A percentile compares a stretch with the other conserved stretches of the same genome.
Evolutionary conservation across 2,888 invertebrate species (phyloP).

Genomic region (Drosophila lacicola): DNA sequence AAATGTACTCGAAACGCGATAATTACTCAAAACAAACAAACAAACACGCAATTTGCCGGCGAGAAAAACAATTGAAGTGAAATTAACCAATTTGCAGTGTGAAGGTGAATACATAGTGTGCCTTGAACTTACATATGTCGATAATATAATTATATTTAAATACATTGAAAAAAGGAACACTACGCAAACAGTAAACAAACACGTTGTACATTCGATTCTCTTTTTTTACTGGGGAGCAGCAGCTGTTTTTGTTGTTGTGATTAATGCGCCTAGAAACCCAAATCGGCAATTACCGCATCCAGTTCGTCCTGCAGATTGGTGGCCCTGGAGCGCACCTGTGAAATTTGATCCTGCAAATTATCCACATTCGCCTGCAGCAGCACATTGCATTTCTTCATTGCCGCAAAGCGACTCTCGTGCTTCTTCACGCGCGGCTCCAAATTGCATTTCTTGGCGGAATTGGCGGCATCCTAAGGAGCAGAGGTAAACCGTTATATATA

Average conservation of each 20-base stretch:
- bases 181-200: conserved; percentile 68
- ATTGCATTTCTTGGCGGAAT: conserved; percentile 89
- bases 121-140: conserved; percentile 46
- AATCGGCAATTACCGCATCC: conserved; percentile 93
- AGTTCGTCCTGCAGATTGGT: conserved; percentile 92
- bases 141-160: conserved; percentile 63
- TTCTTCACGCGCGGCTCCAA: conserved; percentile 89
- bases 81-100: conserved; percentile 19
- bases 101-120: conserved; percentile 48
- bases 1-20: conserved; percentile 15
- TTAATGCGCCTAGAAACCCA: conserved; percentile 87
- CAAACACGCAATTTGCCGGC: conserved; percentile 21
- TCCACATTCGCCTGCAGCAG: conserved; percentile 95
- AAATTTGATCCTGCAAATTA: conserved; percentile 93
- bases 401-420: conserved; percentile 91
- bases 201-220: conserved; percentile 60
- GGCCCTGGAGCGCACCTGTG: conserved; percentile 93
- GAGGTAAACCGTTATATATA: conserved; percentile 31
- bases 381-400: conserved; percentile 95
- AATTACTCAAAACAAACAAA: conserved; percentile 18
- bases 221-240: conserved; percentile 24
- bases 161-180: conserved; percentile 69
- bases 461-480: conserved; percentile 87
- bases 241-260: conserved; percentile 22
- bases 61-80: conserved; percentile 3